Percentiles rank a stretch among this genome's conserved stretches.
Evolutionary conservation across 64 coral and sea anemone genomes (phyloP).

Genomic region (Trachythela sp.): DNA sequence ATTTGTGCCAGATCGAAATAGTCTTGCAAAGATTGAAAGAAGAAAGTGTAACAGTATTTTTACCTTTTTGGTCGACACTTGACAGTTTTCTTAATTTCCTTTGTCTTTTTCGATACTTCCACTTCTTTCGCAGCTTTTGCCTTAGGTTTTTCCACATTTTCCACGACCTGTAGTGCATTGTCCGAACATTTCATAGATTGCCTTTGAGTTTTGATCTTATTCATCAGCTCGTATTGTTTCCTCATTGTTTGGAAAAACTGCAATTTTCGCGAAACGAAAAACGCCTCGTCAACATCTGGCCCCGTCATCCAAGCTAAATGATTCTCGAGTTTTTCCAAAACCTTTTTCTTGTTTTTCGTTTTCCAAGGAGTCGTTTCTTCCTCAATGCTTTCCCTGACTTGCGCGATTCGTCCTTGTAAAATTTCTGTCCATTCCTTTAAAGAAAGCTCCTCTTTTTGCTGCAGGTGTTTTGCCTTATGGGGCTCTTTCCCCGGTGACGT

Average conservation of each 20-base stretch:
- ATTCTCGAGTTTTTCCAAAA: background rate
- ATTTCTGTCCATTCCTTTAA: background rate
- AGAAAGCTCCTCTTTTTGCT: background rate
- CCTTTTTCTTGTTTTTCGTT: slow-evolving; percentile 16
- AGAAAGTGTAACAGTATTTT: too few relatives aligned
- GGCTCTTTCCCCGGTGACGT: background rate
- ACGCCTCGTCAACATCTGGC: background rate
- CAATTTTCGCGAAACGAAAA: background rate
- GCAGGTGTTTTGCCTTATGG: background rate
- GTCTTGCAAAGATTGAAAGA: too few relatives aligned
- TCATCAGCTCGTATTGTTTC: background rate
- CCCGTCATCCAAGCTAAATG: background rate
- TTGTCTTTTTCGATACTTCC: background rate
- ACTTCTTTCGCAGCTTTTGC: background rate
- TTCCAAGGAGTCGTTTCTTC: background rate
- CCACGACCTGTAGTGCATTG: background rate
- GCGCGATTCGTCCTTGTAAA: background rate
- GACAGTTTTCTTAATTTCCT: background rate
- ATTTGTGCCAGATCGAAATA: too few relatives aligned
- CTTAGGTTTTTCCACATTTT: background rate
- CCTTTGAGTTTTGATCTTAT: background rate
- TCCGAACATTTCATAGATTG: background rate
- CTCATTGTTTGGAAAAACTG: background rate
- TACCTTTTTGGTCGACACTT: background rate
- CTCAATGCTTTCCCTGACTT: background rate